Evolutionary conservation across 1,140 invertebrate species (phyloP).

Genomic region (Drosophila sproati): DNA sequence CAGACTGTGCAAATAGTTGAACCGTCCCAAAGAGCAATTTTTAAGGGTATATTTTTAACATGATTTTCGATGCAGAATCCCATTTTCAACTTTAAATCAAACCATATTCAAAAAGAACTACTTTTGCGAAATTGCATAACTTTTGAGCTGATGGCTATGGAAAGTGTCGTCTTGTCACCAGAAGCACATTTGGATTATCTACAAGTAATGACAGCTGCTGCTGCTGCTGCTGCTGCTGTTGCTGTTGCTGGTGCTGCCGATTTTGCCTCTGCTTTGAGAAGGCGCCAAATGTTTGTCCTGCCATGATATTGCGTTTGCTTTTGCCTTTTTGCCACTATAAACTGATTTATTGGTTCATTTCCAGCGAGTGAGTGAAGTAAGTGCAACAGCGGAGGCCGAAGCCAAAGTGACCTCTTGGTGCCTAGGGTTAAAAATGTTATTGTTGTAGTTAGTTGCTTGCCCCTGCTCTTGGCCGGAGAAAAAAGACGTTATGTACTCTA

Average conservation of each 20-base stretch:
- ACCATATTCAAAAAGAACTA: no score
- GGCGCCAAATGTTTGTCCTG: conserved; percentile 69
- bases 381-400: conserved; percentile 21
- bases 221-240: conserved; percentile 29
- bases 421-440: conserved; percentile 30
- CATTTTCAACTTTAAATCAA: no score
- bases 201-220: no score
- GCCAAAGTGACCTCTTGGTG: conserved; percentile 32
- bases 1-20: no score
- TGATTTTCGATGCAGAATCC: no score
- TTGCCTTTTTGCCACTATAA: conserved; percentile 69
- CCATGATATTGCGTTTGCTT: conserved; percentile 44
- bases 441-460: conserved; percentile 8
- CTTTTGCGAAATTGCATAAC: no score
- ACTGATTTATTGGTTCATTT: conserved; percentile 82
- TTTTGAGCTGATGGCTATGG: no score
- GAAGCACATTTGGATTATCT: no score
- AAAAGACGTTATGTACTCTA: conserved; percentile 21
- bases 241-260: conserved; percentile 31
- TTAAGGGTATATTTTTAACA: no score
- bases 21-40: no score
- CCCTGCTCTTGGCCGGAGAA: not conserved
- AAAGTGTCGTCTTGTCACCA: no score
- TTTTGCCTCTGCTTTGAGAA: not conserved
- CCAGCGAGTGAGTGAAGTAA: conserved; percentile 43